These are phyloP conservation scores for Lateolabrax maculatus DNA, from an alignment of 2,797 vertebrate genomes.

Conservation along the genomic window DNA sequence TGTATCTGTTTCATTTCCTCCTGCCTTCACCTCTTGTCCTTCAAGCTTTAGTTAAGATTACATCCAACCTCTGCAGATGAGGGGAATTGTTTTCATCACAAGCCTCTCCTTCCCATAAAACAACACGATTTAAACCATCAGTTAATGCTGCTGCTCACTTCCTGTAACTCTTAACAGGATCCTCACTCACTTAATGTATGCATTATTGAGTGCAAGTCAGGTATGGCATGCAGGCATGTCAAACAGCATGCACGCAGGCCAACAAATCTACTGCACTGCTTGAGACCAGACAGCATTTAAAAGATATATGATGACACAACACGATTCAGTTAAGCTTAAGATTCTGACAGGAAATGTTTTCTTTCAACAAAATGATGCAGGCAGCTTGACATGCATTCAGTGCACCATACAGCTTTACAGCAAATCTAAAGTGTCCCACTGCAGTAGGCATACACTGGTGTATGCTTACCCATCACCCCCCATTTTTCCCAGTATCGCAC, in stretches of 20 bases:
- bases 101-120: constrained; percentile 18
- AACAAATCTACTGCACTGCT: not conserved
- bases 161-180: constrained; percentile 12
- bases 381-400: not conserved
- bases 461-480: not conserved
- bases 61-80: constrained; percentile 41
- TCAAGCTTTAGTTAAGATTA: constrained; percentile 56
- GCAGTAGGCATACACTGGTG: not conserved
- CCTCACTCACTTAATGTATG: constrained; percentile 20
- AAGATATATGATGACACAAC: constrained; percentile 4
- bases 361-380: not conserved
- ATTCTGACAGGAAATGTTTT: not conserved
- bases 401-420: not conserved
- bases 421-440: not conserved
- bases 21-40: constrained; percentile 46
- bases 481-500: not conserved
- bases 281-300: not conserved
- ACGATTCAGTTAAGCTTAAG: not conserved
- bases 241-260: not conserved
- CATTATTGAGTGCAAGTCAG: constrained; percentile 41
- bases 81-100: constrained; percentile 48
- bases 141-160: constrained; percentile 31
- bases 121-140: constrained; percentile 12
- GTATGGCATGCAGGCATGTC: constrained; percentile 18
- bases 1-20: constrained; percentile 76